phyloP scores from a whole-genome alignment of 2,113 vertebrate genomes.

The Steatornis caripensis region DNA sequence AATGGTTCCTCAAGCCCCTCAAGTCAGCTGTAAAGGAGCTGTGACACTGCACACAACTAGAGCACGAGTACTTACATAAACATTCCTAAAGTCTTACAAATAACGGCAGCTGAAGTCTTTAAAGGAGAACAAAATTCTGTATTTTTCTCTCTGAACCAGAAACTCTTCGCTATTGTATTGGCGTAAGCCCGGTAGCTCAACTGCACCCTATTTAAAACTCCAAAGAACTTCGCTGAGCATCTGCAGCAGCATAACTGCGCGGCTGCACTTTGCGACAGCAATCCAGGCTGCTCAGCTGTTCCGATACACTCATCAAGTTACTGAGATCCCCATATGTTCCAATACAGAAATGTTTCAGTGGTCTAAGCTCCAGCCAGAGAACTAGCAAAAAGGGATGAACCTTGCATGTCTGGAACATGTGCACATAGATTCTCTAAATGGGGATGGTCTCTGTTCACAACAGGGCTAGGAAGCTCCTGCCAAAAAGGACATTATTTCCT shows the following conservation, averaged over 20 bases:
- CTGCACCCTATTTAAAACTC: not conserved
- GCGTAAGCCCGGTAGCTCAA: not conserved
- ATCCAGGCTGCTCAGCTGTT: not conserved
- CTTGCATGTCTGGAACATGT: not conserved
- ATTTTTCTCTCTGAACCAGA: not conserved
- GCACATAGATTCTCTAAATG: not conserved
- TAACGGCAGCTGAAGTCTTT: not conserved
- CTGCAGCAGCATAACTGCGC: fast-evolving
- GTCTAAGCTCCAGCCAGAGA: not conserved
- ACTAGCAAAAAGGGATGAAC: not conserved
- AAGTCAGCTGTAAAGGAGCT: not conserved
- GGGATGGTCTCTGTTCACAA: not conserved
- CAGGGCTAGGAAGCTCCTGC: not conserved
- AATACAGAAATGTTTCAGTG: not conserved
- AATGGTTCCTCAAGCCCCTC: not conserved
- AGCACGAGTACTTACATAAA: not conserved
- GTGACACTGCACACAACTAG: not conserved
- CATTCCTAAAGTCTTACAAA: not conserved
- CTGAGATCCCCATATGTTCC: not conserved
- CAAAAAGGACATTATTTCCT: not conserved
- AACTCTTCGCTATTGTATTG: not conserved
- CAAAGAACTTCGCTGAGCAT: not conserved
- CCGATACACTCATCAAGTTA: too few species aligned
- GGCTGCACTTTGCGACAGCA: not conserved
- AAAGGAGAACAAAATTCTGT: not conserved